phyloP scores from a whole-genome alignment of 2,797 vertebrate species.

The Anabacerthia variegaticeps region DNA sequence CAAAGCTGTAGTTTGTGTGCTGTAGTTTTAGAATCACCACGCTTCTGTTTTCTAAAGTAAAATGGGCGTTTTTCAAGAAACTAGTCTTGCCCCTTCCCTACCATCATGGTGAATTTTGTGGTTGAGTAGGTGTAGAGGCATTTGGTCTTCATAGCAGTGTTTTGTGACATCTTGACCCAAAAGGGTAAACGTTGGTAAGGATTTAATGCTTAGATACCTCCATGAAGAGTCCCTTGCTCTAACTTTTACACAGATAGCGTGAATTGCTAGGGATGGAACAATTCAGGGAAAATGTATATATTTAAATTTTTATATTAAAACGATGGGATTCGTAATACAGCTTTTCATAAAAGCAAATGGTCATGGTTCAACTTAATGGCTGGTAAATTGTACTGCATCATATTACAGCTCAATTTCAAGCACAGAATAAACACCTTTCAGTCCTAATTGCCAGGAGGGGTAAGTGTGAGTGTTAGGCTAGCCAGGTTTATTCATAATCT shows the following conservation, averaged over 20 bases:
- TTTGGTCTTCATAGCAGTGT: background rate
- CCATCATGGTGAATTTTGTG: background rate
- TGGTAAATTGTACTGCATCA: constrained; percentile 39
- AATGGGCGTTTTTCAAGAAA: background rate
- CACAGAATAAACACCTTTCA: background rate
- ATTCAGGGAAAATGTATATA: constrained; percentile 58
- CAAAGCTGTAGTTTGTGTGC: background rate
- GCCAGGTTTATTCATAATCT: background rate
- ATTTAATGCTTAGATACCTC: background rate
- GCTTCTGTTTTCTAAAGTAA: background rate
- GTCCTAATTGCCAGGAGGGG: background rate
- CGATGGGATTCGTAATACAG: background rate
- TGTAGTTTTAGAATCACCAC: background rate
- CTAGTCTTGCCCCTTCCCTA: background rate
- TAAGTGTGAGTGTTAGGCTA: background rate
- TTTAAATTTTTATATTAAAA: constrained; percentile 59
- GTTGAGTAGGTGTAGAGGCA: background rate
- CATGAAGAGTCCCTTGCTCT: background rate
- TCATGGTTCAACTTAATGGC: background rate
- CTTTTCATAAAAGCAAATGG: constrained; percentile 65
- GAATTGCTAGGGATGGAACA: background rate
- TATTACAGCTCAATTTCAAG: constrained; percentile 24
- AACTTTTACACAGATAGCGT: background rate
- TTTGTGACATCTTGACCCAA: background rate
- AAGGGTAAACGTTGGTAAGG: background rate